Conservation (phyloP, 2,888 invertebrate genomes). For the Lasioglossum oenotherae region DNA sequence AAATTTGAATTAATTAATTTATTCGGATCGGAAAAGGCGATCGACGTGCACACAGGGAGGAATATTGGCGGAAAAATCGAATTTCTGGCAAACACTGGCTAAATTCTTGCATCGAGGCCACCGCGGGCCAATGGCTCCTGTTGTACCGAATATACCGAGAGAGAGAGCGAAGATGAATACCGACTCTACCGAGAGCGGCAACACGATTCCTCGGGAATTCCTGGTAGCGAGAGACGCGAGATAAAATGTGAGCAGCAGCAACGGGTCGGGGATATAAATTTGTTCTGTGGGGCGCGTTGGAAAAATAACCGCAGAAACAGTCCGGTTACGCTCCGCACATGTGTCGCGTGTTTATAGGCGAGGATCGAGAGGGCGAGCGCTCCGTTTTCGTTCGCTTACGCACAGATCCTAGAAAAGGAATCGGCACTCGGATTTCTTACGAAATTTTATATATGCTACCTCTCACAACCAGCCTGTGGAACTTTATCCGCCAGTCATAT, state of each 20-base stretch:
- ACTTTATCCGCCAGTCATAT: not conserved
- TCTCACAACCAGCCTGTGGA: not conserved
- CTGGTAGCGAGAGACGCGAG: conserved; percentile 29
- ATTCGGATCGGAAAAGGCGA: not conserved
- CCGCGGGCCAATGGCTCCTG: conserved; percentile 1
- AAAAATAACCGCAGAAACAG: conserved; percentile 49
- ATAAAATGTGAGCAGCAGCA: conserved; percentile 36
- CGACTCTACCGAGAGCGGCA: not conserved
- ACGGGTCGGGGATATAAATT: conserved; percentile 51
- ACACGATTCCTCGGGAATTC: conserved; percentile 32
- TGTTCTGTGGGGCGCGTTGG: conserved; percentile 26
- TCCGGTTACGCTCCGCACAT: conserved; percentile 28
- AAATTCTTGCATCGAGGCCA: not conserved
- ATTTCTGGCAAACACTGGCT: not conserved
- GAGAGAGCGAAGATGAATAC: conserved; percentile 24
- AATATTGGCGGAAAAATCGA: not conserved
- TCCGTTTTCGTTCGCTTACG: not conserved
- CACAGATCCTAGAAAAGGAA: not conserved
- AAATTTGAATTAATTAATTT: not conserved
- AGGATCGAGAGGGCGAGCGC: not conserved
- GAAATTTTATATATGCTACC: not conserved
- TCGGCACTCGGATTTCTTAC: not conserved
- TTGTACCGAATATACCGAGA: not conserved
- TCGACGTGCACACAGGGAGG: not conserved
- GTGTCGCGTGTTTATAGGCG: not conserved